Percentiles rank a stretch among this genome's conserved stretches.
These are phyloP conservation scores for Nephrotoma flavescens DNA, from an alignment of 2,888 invertebrate species.

Conservation along the genomic window DNA sequence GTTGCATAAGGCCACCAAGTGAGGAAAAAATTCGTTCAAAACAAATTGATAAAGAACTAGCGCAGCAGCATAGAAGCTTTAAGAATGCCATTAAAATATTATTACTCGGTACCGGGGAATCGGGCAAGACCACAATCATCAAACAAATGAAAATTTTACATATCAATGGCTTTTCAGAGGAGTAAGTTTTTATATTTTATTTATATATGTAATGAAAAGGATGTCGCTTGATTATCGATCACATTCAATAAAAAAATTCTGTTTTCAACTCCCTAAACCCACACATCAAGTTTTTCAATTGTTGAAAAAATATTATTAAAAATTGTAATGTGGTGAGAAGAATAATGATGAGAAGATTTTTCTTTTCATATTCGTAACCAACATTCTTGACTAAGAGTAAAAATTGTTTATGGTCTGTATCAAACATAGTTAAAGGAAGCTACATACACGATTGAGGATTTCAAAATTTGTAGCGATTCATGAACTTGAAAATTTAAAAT, in stretches of 20 bases:
- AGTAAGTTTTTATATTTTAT: slow-evolving; percentile 35
- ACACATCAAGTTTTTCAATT: too few relatives aligned
- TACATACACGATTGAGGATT: too few relatives aligned
- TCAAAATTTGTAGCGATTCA: too few relatives aligned
- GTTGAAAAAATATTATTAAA: too few relatives aligned
- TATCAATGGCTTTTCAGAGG: slow-evolving; percentile 57
- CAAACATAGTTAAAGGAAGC: too few relatives aligned
- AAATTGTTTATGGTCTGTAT: too few relatives aligned
- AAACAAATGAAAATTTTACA: slow-evolving; percentile 80
- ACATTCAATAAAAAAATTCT: neutral
- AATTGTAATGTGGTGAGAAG: too few relatives aligned
- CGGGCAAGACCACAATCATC: slow-evolving; percentile 72
- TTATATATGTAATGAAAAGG: neutral
- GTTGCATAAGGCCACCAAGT: slow-evolving; percentile 22
- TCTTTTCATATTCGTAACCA: too few relatives aligned
- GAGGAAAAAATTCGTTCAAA: slow-evolving; percentile 34
- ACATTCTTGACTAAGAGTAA: too few relatives aligned
- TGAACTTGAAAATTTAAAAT: too few relatives aligned
- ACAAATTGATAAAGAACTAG: slow-evolving; percentile 38
- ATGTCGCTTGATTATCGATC: neutral
- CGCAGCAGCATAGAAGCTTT: slow-evolving; percentile 37
- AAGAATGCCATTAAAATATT: slow-evolving; percentile 39
- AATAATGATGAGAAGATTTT: too few relatives aligned
- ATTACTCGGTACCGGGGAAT: slow-evolving; percentile 59
- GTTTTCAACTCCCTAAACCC: too few relatives aligned